These are phyloP conservation scores for Aricia agestis DNA, from an alignment of 1,140 invertebrate species.

Conservation along the genomic window DNA sequence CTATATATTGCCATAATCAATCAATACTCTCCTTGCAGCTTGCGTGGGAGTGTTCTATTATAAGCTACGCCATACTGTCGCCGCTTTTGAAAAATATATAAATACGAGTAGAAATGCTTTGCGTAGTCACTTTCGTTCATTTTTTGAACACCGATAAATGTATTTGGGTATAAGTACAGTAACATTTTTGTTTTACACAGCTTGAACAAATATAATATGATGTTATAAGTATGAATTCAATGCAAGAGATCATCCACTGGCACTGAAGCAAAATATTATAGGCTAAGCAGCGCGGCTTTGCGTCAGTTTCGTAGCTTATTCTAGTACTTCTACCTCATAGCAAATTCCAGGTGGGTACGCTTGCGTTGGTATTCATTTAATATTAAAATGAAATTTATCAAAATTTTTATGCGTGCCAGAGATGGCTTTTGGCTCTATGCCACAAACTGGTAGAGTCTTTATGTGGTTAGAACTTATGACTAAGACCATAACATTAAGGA, in stretches of 20 bases:
- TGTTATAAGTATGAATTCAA: no score
- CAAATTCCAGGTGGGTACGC: background rate
- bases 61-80: background rate
- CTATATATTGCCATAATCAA: constrained; percentile 12
- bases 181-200: no score
- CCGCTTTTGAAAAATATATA: background rate
- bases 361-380: no score
- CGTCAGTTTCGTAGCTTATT: background rate
- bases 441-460: background rate
- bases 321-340: background rate
- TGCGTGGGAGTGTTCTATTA: constrained; percentile 2
- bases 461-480: background rate
- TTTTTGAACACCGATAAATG: no score
- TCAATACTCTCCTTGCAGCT: background rate
- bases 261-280: no score
- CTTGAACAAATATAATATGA: no score
- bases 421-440: background rate
- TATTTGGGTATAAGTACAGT: no score
- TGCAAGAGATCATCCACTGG: no score
- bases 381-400: background rate
- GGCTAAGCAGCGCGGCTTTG: no score
- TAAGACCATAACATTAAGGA: background rate
- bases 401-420: background rate
- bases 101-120: background rate
- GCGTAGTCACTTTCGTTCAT: no score